Evolutionary conservation across 64 coral and sea anemone genomes (phyloP).

Genomic region (Trachythela sp.): DNA sequence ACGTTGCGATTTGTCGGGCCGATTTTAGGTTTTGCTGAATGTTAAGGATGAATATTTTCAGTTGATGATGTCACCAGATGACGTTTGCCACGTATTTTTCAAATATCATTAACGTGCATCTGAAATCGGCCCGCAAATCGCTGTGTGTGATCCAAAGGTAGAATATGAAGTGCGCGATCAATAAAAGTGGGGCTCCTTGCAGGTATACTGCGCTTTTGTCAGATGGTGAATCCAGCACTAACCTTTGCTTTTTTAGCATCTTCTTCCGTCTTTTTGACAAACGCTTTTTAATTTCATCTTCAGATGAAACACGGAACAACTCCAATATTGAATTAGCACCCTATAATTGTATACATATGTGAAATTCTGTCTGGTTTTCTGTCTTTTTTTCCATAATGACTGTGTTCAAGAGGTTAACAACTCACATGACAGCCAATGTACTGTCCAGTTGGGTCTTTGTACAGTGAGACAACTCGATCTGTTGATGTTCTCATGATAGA

Average conservation of each 20-base stretch:
- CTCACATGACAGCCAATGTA: constrained; percentile 82
- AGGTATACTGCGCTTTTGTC: too few species aligned
- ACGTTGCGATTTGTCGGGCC: too few species aligned
- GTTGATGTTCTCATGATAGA: constrained; percentile 70
- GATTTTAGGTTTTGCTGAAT: too few species aligned
- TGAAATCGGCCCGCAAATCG: too few species aligned
- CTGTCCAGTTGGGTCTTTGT: constrained; percentile 51
- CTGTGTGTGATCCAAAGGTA: not conserved
- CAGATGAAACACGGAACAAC: constrained; percentile 66
- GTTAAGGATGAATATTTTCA: too few species aligned
- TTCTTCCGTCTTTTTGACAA: constrained; percentile 77
- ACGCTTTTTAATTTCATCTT: constrained; percentile 81
- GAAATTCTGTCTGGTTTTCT: not conserved
- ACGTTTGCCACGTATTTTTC: too few species aligned
- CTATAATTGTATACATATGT: not conserved
- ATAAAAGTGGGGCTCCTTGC: too few species aligned
- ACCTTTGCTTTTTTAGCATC: constrained; percentile 63
- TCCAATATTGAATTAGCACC: constrained; percentile 81
- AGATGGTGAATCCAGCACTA: not conserved
- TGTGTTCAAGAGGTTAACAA: not conserved
- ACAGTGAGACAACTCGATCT: constrained; percentile 70
- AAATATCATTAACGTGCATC: too few species aligned
- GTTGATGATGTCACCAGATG: too few species aligned
- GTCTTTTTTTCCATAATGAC: not conserved
- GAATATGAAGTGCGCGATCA: too few species aligned